phyloP scores from a whole-genome alignment of 1,140 invertebrate genomes.

The Marisa cornuarietis region DNA sequence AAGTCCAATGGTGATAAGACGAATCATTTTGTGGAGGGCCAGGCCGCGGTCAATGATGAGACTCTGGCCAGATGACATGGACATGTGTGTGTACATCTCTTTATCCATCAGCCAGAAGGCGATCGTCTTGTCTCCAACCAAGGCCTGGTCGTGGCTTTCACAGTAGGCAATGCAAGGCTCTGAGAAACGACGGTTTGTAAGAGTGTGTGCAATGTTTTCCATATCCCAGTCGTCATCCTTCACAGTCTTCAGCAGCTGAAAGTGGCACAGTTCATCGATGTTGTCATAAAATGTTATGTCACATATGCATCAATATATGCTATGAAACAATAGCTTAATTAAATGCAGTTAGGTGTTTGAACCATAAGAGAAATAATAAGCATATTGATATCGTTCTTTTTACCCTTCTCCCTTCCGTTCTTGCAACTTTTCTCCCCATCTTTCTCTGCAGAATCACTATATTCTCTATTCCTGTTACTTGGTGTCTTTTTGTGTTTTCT shows the following conservation, averaged over 20 bases:
- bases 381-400: too few relatives aligned
- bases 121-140: conserved; percentile 98
- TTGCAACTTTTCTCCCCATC: too few relatives aligned
- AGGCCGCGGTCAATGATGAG: conserved; percentile 89
- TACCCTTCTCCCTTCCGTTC: too few relatives aligned
- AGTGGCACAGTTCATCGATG: conserved; percentile 5
- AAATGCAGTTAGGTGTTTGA: background rate
- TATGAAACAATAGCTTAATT: background rate
- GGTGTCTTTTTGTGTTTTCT: too few relatives aligned
- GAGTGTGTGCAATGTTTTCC: conserved; percentile 88
- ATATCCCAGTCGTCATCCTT: conserved; percentile 96
- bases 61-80: conserved; percentile 72
- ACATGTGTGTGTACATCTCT: conserved; percentile 98
- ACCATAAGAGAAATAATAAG: too few relatives aligned
- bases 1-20: conserved; percentile 90
- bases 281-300: background rate
- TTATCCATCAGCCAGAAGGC: conserved; percentile 99
- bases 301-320: background rate
- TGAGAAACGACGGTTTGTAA: conserved; percentile 95
- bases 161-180: conserved; percentile 96
- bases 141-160: conserved; percentile 97
- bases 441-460: too few relatives aligned
- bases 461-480: too few relatives aligned
- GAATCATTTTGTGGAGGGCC: conserved; percentile 96
- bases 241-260: conserved; percentile 69